phyloP scores from a whole-genome alignment of 2,888 invertebrate genomes.

The Pegoplata infirma region DNA sequence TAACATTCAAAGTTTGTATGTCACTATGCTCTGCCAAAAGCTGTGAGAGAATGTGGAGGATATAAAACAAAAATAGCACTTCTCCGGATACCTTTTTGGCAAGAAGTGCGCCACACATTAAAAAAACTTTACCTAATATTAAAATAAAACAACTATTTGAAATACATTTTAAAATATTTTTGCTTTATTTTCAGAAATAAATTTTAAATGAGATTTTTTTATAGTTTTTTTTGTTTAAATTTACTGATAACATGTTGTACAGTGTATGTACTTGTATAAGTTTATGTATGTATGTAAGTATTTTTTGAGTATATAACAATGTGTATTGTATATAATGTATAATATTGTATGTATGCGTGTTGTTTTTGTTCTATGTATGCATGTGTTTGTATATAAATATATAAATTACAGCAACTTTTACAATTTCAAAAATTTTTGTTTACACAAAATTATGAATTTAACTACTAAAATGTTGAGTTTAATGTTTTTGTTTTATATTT shows the following conservation, averaged over 20 bases:
- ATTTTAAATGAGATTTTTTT: conserved; percentile 65
- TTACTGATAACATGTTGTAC: conserved; percentile 30
- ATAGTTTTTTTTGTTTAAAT: conserved; percentile 28
- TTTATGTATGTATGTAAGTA: not conserved
- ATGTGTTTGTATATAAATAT: not conserved
- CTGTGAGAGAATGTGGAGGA: too few species aligned
- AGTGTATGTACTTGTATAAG: not conserved
- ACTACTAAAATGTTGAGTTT: not conserved
- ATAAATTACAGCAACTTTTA: conserved; percentile 3
- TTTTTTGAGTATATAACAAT: conserved; percentile 24
- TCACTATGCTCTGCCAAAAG: too few species aligned
- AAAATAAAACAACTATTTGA: not conserved
- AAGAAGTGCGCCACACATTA: too few species aligned
- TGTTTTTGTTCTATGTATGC: conserved; percentile 6
- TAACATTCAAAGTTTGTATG: too few species aligned
- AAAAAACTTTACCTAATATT: too few species aligned
- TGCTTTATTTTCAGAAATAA: conserved; percentile 72
- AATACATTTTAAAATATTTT: conserved; percentile 25
- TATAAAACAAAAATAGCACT: too few species aligned
- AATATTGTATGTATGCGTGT: conserved; percentile 18
- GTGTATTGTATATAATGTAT: conserved; percentile 1
- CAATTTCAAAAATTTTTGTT: conserved; percentile 42
- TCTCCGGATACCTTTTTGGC: too few species aligned
- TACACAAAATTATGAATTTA: not conserved
- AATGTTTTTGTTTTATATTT: not conserved